Evolutionary conservation across 2,888 invertebrate genomes (phyloP).

Genomic region (Horisme vitalbata): DNA sequence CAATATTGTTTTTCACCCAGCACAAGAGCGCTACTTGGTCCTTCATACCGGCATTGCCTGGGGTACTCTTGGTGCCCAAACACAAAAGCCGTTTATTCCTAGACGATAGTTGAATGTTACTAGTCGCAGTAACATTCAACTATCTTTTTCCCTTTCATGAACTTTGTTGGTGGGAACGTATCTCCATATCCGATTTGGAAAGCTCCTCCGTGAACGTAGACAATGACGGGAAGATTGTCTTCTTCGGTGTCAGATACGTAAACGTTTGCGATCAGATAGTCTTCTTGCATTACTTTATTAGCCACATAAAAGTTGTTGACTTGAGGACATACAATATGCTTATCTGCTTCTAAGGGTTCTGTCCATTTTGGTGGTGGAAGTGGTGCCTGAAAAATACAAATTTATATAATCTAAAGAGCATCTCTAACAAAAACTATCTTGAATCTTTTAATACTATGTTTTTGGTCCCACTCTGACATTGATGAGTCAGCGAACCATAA

Average conservation of each 20-base stretch:
- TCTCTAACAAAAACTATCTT: no score
- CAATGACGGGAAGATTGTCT: slow-evolving; percentile 43
- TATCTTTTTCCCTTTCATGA: no score
- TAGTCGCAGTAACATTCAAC: no score
- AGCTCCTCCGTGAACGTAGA: slow-evolving; percentile 49
- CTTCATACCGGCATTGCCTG: slow-evolving; percentile 60
- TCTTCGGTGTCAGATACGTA: slow-evolving; percentile 52
- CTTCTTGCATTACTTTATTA: slow-evolving; percentile 39
- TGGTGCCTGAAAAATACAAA: slow-evolving; percentile 28
- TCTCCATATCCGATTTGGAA: slow-evolving; percentile 42
- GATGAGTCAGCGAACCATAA: no score
- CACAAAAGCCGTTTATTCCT: slow-evolving; percentile 49
- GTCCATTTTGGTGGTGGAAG: slow-evolving; percentile 44
- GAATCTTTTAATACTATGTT: no score
- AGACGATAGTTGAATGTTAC: slow-evolving; percentile 52
- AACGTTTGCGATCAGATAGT: slow-evolving; percentile 63
- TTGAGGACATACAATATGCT: slow-evolving; percentile 41
- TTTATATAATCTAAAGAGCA: no score
- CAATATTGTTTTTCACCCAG: slow-evolving; percentile 57
- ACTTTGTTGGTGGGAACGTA: no score
- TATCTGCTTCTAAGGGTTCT: slow-evolving; percentile 39
- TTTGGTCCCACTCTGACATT: no score
- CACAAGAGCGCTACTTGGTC: slow-evolving; percentile 51
- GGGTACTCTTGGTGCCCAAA: slow-evolving; percentile 46
- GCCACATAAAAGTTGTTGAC: neutral